Evolutionary conservation across 2,888 invertebrate genomes (phyloP).

Genomic region (Drosophila acutilabella): DNA sequence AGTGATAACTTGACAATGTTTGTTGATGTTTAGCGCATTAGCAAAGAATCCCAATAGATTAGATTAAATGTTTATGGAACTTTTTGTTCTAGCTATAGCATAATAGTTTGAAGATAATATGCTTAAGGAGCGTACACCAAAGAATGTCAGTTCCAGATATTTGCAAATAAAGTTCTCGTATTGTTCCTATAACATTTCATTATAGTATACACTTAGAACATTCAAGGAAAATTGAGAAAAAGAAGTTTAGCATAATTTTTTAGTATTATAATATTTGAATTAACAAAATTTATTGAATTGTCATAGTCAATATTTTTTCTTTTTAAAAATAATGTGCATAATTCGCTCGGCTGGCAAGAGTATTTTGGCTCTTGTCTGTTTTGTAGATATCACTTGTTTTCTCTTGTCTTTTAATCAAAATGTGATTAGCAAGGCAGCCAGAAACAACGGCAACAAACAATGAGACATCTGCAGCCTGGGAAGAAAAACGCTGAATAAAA

Average conservation of each 20-base stretch:
- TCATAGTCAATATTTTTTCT: no score
- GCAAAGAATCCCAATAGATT: constrained; percentile 11
- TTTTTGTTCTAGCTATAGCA: constrained; percentile 2
- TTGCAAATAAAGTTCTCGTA: background rate
- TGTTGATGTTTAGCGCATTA: constrained; percentile 17
- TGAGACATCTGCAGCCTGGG: constrained; percentile 56
- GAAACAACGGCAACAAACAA: constrained; percentile 30
- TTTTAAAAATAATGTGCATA: background rate
- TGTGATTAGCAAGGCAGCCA: constrained; percentile 75
- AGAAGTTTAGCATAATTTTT: no score
- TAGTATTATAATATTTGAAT: no score
- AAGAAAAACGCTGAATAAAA: constrained; percentile 50
- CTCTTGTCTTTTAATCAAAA: constrained; percentile 70
- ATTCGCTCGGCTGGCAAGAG: constrained; percentile 23
- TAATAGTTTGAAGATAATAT: background rate
- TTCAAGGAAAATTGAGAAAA: no score
- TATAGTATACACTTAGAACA: background rate
- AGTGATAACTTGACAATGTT: constrained; percentile 44
- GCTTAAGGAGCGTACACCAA: background rate
- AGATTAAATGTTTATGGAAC: constrained; percentile 2
- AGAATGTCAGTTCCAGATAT: background rate
- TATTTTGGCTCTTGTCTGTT: constrained; percentile 30
- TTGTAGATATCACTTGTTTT: constrained; percentile 38
- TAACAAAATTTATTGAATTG: no score
- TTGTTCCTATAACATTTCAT: background rate